These are phyloP conservation scores for Dipodomys spectabilis DNA, from an alignment of 2,113 vertebrate species.

Conservation along the genomic window DNA sequence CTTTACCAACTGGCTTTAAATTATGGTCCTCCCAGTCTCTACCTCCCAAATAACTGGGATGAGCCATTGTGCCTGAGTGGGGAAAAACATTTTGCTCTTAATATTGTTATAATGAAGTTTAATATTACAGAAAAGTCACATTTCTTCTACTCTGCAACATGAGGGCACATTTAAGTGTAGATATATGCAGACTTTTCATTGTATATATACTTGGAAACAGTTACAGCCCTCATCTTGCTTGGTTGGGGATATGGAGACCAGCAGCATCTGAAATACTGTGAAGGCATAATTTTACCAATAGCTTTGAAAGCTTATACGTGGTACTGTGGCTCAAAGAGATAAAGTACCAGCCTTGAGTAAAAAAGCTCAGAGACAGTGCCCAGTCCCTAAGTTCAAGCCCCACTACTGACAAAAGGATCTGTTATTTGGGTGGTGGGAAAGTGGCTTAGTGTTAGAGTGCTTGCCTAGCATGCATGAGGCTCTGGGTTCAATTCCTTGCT, in stretches of 20 bases:
- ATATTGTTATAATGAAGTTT: conserved; percentile 98
- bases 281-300: conserved; percentile 94
- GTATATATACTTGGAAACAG: conserved; percentile 88
- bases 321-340: too few species aligned
- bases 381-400: too few species aligned
- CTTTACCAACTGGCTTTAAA: too few species aligned
- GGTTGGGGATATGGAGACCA: conserved; percentile 97
- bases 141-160: conserved; percentile 93
- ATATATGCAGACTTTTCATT: conserved; percentile 89
- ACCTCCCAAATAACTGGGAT: too few species aligned
- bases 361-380: too few species aligned
- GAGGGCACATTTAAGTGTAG: conserved; percentile 92
- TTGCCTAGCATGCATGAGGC: neutral
- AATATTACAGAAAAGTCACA: conserved; percentile 97
- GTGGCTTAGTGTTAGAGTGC: neutral
- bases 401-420: too few species aligned
- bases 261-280: conserved; percentile 97
- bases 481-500: neutral
- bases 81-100: conserved; percentile 88
- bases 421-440: neutral
- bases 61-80: too few species aligned
- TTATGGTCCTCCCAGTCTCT: too few species aligned
- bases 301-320: conserved; percentile 83
- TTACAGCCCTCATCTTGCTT: conserved; percentile 98
- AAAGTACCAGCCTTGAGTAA: too few species aligned